Conservation (phyloP, 2,888 invertebrate genomes). For the Spilosoma lubricipeda region DNA sequence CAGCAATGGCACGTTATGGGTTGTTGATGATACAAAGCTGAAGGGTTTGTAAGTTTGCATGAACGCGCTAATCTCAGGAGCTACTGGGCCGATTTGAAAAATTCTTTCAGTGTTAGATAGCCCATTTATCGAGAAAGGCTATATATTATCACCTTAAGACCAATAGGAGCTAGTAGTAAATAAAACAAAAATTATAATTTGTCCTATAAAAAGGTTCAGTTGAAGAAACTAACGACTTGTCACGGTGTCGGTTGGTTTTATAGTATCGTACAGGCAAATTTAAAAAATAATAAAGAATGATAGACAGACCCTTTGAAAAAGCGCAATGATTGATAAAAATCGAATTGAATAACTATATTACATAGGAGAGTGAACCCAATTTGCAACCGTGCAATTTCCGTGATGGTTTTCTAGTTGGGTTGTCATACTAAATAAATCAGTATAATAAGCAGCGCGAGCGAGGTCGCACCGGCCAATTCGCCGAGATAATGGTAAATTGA, state of each 20-base stretch:
- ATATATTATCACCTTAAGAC: too few species aligned
- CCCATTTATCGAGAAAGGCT: too few species aligned
- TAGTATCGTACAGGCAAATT: not conserved
- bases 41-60: too few species aligned
- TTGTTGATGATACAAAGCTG: too few species aligned
- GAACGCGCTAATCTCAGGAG: too few species aligned
- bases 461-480: conserved; percentile 68
- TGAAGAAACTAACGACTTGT: not conserved
- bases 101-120: too few species aligned
- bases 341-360: conserved; percentile 48
- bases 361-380: conserved; percentile 59
- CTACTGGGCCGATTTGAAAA: too few species aligned
- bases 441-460: conserved; percentile 63
- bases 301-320: conserved; percentile 19
- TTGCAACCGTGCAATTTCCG: conserved; percentile 66
- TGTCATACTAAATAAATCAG: conserved; percentile 68
- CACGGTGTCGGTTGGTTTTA: not conserved
- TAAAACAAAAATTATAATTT: not conserved
- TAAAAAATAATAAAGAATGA: conserved; percentile 1
- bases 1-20: too few species aligned
- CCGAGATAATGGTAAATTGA: conserved; percentile 80
- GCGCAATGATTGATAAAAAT: conserved; percentile 44
- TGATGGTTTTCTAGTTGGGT: conserved; percentile 67
- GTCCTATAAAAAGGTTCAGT: not conserved
- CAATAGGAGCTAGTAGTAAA: too few species aligned